These are phyloP conservation scores for Perodicticus potto DNA, from an alignment of 2,797 vertebrate species.

Conservation along the genomic window DNA sequence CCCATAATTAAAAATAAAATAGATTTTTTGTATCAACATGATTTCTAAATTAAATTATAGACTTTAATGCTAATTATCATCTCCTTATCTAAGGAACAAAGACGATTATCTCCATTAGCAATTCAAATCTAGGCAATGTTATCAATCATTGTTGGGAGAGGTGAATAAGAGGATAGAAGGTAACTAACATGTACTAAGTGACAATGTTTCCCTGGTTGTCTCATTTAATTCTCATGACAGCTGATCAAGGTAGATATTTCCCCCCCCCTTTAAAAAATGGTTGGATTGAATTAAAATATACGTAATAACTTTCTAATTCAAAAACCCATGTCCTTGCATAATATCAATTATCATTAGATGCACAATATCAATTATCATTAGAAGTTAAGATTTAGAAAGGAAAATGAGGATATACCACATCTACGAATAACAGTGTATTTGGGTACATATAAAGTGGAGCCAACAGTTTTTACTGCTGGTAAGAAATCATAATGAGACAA, in stretches of 20 bases:
- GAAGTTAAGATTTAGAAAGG: slow-evolving; percentile 50
- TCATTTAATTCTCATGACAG: background rate
- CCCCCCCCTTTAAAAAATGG: slow-evolving; percentile 11
- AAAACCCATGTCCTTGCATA: background rate
- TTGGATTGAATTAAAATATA: slow-evolving; percentile 22
- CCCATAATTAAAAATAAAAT: background rate
- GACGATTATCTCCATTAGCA: background rate
- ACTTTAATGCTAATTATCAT: slow-evolving; percentile 8
- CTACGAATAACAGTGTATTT: background rate
- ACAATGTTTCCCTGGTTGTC: background rate
- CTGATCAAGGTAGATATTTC: background rate
- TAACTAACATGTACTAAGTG: background rate
- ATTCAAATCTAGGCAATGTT: background rate
- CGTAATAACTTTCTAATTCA: background rate
- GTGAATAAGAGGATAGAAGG: background rate
- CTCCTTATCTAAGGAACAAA: background rate
- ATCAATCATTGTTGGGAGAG: background rate
- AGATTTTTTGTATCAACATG: background rate
- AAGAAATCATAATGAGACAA: slow-evolving; percentile 62
- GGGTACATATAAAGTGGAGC: background rate
- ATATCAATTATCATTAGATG: slow-evolving; percentile 54
- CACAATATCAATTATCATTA: slow-evolving; percentile 48
- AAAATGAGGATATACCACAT: slow-evolving; percentile 54
- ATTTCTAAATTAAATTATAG: slow-evolving; percentile 12
- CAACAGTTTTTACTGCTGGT: slow-evolving; percentile 28